Conservation (phyloP, 2,888 invertebrate genomes). For the Aleiodes alternator region DNA sequence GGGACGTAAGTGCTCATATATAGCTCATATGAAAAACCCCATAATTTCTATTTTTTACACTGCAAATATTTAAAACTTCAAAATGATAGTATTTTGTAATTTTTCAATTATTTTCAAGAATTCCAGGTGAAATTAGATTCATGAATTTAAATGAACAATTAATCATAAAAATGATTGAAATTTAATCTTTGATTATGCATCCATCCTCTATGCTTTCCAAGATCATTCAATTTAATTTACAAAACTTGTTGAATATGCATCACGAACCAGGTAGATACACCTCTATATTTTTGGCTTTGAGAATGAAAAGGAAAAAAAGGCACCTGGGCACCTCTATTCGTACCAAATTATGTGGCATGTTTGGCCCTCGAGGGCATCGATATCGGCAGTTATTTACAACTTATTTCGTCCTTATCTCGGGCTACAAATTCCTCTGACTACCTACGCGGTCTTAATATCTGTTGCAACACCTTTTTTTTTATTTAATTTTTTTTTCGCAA, state of each 20-base stretch:
- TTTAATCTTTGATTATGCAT: constrained; percentile 55
- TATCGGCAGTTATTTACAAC: constrained; percentile 56
- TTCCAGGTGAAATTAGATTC: too few species aligned
- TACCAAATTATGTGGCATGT: constrained; percentile 50
- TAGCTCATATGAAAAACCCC: too few species aligned
- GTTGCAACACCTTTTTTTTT: constrained; percentile 10
- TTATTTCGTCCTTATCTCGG: constrained; percentile 54
- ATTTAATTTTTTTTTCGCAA: too few species aligned
- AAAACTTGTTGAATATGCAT: constrained; percentile 50
- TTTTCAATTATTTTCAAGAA: too few species aligned
- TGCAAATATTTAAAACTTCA: too few species aligned
- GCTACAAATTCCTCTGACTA: constrained; percentile 53
- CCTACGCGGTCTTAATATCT: constrained; percentile 50
- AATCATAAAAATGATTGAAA: constrained; percentile 44
- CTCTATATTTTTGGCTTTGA: constrained; percentile 3
- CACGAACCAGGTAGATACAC: constrained; percentile 19
- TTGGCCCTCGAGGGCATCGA: constrained; percentile 54
- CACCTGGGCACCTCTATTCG: constrained; percentile 42
- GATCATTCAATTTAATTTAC: constrained; percentile 57
- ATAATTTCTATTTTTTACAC: too few species aligned
- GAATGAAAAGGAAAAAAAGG: neutral
- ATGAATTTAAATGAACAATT: too few species aligned
- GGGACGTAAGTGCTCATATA: too few species aligned
- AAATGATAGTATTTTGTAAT: too few species aligned
- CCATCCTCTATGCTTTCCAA: constrained; percentile 38